Evolutionary conservation across 2,888 invertebrate species (phyloP).

Genomic region (Prosopocoilus inquinatus): DNA sequence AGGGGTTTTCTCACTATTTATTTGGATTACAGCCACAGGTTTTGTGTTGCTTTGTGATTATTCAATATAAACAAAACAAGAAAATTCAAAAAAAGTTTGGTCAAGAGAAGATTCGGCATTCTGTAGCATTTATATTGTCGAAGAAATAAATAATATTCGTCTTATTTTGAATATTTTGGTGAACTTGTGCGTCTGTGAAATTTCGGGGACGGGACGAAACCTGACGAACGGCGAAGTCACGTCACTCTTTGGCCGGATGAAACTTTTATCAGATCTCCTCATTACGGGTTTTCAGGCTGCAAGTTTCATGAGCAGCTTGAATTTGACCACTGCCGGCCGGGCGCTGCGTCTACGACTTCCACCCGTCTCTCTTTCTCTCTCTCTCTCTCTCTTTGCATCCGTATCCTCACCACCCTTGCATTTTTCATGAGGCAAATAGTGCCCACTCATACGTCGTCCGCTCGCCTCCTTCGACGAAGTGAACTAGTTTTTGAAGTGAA

Average conservation of each 20-base stretch:
- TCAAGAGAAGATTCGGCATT: no score
- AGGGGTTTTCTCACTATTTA: no score
- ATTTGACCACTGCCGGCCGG: conserved; percentile 28
- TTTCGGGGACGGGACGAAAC: neutral
- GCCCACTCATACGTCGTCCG: no score
- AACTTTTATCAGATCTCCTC: conserved; percentile 48
- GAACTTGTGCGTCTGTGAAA: neutral
- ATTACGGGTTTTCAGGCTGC: conserved; percentile 46
- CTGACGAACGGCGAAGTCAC: conserved; percentile 4
- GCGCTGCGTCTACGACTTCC: neutral
- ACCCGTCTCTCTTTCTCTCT: neutral
- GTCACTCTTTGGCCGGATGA: conserved; percentile 32
- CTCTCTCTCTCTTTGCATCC: neutral
- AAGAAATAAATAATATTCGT: neutral
- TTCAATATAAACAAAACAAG: no score
- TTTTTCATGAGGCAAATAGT: neutral
- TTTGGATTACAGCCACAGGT: no score
- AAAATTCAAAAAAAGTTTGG: no score
- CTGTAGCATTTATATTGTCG: neutral
- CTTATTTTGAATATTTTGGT: neutral
- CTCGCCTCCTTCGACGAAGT: no score
- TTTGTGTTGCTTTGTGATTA: no score
- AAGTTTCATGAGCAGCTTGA: conserved; percentile 41
- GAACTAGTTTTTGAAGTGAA: no score
- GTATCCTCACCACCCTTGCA: neutral